Percentiles rank a stretch among this genome's conserved stretches.
phyloP scores from a whole-genome alignment of 1,140 invertebrate genomes.

The Papilio dardanus region DNA sequence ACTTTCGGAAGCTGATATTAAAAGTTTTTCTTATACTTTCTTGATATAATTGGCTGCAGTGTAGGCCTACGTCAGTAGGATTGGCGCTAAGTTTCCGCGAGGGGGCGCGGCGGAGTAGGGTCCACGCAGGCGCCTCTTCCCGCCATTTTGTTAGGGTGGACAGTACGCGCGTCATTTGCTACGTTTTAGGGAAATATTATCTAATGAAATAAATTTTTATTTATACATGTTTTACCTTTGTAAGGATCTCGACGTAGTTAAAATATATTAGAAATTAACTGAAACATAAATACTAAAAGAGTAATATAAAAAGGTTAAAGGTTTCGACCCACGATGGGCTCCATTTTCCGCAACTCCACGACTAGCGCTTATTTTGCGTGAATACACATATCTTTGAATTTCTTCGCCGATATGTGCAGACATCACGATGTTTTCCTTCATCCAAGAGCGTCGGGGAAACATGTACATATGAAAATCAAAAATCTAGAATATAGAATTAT shows the following conservation, averaged over 20 bases:
- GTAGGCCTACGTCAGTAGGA: slow-evolving; percentile 62
- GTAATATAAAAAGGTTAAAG: neutral
- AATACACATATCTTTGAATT: no score
- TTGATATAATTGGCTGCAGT: slow-evolving; percentile 38
- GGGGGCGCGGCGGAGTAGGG: slow-evolving; percentile 36
- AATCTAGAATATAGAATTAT: no score
- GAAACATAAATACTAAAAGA: neutral
- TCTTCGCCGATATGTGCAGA: no score
- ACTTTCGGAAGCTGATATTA: neutral
- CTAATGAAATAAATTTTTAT: neutral
- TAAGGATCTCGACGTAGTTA: neutral
- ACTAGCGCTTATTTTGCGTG: no score
- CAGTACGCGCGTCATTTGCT: slow-evolving; percentile 38
- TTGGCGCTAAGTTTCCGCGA: slow-evolving; percentile 67
- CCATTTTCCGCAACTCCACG: no score
- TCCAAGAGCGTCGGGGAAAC: no score
- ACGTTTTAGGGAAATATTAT: slow-evolving; percentile 27
- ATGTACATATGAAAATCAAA: no score
- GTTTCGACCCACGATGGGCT: no score
- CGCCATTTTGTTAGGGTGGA: slow-evolving; percentile 66
- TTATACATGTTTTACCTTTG: neutral
- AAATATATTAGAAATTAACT: no score
- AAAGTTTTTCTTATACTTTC: slow-evolving; percentile 15
- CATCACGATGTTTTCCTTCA: no score
- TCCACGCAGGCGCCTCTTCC: slow-evolving; percentile 74